Evolutionary conservation across 2,888 invertebrate genomes (phyloP), one percentile per base, ranked within the genome.

Genomic region (Drosophila mimetica): DNA sequence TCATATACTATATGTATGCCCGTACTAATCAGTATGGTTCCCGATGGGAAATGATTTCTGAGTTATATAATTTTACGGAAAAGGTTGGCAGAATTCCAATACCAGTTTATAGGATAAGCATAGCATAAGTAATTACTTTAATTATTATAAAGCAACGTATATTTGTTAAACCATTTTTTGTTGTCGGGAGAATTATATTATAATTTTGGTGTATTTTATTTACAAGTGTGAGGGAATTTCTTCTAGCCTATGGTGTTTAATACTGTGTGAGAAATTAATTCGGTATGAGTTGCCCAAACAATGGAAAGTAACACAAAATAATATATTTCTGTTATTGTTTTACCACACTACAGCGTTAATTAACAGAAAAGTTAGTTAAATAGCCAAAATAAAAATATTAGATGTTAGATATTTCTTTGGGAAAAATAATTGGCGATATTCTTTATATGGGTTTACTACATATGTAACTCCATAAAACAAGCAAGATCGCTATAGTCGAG

Each of bases 231-330:
- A 14, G 13, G 55, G 54, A 8, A 8, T 28, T 18, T 55, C 54
- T 55, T 54, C 55, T 57, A 54, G 34, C 36, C 54, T 55, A 54
- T 55, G 55, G 55, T 37, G 55, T 36, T 37, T 53, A 28, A 50
- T 50, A 50, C 47, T 51, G 44, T 51, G 44, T 73, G 41, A 42
- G 28, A 39, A 41, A n/a, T 32, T 46, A 48, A 22, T 18, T 63
- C 34, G 25, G 53, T 61, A 41, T 34, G 32, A 61, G 25, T 32
- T 69, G 47, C 60, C 72, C 53, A 70, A 74, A 75, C 61, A 74
- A 66, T 65, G 44, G 22, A 37, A 47, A 30, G 28, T 59, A 61
- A 61, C 39, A 61, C 58, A 55, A 37, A 39, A 18, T 32, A 39
- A 4, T 13, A 9, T 22, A 59, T 30, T 41, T 22, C 14, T 32